A percentile compares a stretch with the other conserved stretches of the same genome.
These are phyloP conservation scores for Agonopterix arenella DNA, from an alignment of 2,888 invertebrate species.

Conservation along the genomic window DNA sequence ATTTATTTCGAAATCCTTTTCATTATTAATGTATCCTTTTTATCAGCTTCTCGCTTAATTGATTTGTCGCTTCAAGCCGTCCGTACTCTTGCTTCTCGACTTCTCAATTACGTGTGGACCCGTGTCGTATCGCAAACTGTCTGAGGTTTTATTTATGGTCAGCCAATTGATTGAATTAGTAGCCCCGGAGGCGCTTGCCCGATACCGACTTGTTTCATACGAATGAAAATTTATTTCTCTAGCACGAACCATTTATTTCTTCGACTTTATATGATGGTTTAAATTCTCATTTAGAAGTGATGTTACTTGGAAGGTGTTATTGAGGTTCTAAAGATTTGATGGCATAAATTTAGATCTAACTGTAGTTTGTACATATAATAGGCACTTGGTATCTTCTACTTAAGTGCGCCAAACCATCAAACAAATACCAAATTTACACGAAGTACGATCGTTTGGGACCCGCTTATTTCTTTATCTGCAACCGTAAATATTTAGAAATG, in stretches of 20 bases:
- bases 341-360: no score
- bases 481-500: no score
- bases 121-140: conserved; percentile 59
- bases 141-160: conserved; percentile 66
- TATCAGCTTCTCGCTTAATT: conserved; percentile 62
- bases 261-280: conserved; percentile 27
- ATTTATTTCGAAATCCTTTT: conserved; percentile 41
- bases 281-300: conserved; percentile 9
- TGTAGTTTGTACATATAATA: no score
- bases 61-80: conserved; percentile 66
- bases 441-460: no score
- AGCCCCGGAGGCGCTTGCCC: conserved; percentile 60
- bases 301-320: no score
- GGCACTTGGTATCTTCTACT: no score
- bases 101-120: conserved; percentile 65
- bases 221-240: conserved; percentile 54
- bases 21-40: conserved; percentile 65
- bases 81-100: conserved; percentile 39
- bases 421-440: no score
- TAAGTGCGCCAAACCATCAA: no score
- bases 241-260: conserved; percentile 38
- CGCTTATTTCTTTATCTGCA: no score
- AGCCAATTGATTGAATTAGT: conserved; percentile 74
- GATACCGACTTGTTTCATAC: conserved; percentile 45
- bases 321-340: no score